Evolutionary conservation across 2,797 vertebrate species (phyloP).

Genomic region (Pseudochirops cupreus): DNA sequence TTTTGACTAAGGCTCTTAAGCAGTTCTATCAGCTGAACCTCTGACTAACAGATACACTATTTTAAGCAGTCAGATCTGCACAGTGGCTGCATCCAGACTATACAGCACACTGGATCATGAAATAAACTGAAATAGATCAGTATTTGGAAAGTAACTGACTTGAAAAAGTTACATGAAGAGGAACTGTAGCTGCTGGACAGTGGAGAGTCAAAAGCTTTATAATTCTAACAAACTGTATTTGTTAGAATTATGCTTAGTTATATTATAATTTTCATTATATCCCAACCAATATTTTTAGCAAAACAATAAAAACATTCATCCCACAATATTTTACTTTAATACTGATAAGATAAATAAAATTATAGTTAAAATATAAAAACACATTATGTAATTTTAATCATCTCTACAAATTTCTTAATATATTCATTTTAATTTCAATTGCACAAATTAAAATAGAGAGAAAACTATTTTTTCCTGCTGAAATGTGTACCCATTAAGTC

Average conservation of each 20-base stretch:
- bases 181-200: slow-evolving; percentile 61
- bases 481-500: slow-evolving; percentile 27
- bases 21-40: slow-evolving; percentile 83
- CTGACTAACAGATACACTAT: slow-evolving; percentile 83
- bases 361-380: slow-evolving; percentile 36
- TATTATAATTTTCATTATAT: slow-evolving; percentile 29
- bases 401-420: slow-evolving; percentile 18
- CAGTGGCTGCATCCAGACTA: slow-evolving; percentile 92
- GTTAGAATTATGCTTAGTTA: slow-evolving; percentile 5
- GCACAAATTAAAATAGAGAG: slow-evolving; percentile 50
- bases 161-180: slow-evolving; percentile 65
- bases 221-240: slow-evolving; percentile 37
- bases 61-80: slow-evolving; percentile 86
- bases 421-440: slow-evolving; percentile 53
- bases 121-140: slow-evolving; percentile 75
- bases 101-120: slow-evolving; percentile 85
- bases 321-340: slow-evolving; percentile 19
- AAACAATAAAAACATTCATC: slow-evolving; percentile 53
- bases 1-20: slow-evolving; percentile 82
- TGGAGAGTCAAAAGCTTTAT: slow-evolving; percentile 29
- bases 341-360: slow-evolving; percentile 51
- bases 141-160: slow-evolving; percentile 76
- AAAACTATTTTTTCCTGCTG: slow-evolving; percentile 56
- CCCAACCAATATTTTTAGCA: slow-evolving; percentile 45
- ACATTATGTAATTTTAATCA: not conserved